These are phyloP conservation scores for Leptopilina syphax DNA, from an alignment of 2,888 invertebrate species.

Conservation along the genomic window DNA sequence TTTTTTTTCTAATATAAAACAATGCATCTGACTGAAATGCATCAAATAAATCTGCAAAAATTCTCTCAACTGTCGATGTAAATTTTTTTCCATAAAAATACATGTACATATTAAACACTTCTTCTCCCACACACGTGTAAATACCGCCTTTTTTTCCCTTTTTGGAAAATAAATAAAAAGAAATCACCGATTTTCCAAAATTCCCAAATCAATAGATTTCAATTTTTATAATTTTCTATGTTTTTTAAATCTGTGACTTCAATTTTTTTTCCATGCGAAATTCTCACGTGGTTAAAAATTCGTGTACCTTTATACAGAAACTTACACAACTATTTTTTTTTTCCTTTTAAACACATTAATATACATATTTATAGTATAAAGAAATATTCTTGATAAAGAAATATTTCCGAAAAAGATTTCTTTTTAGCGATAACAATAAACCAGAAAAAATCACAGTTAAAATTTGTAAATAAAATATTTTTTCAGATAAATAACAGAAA, in stretches of 20 bases:
- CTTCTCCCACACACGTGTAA: constrained; percentile 12
- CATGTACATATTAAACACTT: constrained; percentile 7
- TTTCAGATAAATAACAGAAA: neutral
- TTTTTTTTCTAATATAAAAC: neutral
- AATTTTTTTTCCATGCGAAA: neutral
- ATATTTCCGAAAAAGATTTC: neutral
- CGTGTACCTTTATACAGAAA: constrained; percentile 26
- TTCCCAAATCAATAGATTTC: neutral
- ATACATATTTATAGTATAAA: constrained; percentile 17
- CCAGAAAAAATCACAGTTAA: constrained; percentile 3
- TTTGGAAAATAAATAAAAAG: neutral
- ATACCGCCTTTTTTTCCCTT: constrained; percentile 8
- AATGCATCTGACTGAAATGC: constrained; percentile 5
- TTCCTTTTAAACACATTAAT: constrained; percentile 9
- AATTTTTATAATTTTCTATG: neutral
- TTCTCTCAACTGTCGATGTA: neutral
- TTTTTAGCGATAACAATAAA: neutral
- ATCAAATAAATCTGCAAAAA: constrained; percentile 21
- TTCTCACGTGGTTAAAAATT: neutral
- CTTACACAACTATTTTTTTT: neutral
- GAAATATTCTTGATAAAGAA: neutral
- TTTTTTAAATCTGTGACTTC: neutral
- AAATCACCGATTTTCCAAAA: neutral
- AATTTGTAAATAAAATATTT: neutral
- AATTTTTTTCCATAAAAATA: constrained; percentile 17